These are phyloP conservation scores for Psettodes erumei DNA, from an alignment of 2,113 vertebrate genomes.

Conservation along the genomic window DNA sequence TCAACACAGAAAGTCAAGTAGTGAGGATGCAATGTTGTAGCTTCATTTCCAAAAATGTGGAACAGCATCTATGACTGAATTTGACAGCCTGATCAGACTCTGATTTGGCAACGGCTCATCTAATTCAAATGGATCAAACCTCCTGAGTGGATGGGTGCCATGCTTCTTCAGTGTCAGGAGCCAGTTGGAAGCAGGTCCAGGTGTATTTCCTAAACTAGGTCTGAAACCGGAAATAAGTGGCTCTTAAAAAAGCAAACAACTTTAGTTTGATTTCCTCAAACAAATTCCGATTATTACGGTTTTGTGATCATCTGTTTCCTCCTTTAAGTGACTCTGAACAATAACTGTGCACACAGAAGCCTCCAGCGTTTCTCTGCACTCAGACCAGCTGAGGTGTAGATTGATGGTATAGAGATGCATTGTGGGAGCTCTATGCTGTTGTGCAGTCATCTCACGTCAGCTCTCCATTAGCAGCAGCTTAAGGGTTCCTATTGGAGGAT, in stretches of 20 bases:
- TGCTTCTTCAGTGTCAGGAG: background rate
- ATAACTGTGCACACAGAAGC: background rate
- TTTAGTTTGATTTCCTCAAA: background rate
- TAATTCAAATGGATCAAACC: background rate
- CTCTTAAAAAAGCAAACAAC: background rate
- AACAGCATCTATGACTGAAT: background rate
- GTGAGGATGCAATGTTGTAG: too few relatives aligned
- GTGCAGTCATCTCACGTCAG: slow-evolving; percentile 53
- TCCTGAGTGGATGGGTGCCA: background rate
- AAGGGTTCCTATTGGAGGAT: slow-evolving; percentile 69
- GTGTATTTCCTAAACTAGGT: slow-evolving; percentile 5
- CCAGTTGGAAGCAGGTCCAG: background rate
- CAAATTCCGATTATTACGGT: background rate
- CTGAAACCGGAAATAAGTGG: background rate
- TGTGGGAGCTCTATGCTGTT: slow-evolving; percentile 57
- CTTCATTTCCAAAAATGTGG: too few relatives aligned
- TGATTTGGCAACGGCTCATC: background rate
- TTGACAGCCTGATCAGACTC: background rate
- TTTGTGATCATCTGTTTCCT: background rate
- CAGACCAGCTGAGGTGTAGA: slow-evolving; percentile 22
- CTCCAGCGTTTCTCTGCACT: background rate
- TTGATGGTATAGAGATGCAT: slow-evolving; percentile 65
- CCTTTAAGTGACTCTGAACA: background rate
- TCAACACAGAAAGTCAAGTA: too few relatives aligned
- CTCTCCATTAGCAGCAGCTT: slow-evolving; percentile 35